Base-by-base conservation (phyloP, 1,140 invertebrate species). In the Drosophila sp. region DNA sequence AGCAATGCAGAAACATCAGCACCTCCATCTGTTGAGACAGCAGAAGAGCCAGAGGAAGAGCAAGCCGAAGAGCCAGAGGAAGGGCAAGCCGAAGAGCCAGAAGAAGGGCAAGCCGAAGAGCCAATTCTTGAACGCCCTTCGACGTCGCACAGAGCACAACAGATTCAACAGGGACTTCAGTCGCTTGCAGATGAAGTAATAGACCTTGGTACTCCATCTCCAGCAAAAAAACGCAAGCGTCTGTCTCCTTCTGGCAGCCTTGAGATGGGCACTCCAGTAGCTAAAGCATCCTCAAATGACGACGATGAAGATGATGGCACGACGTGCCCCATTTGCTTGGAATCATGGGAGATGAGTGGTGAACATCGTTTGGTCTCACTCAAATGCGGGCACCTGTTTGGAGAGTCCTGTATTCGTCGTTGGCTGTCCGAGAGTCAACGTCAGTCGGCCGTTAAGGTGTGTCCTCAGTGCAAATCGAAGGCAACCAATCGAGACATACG, bases 351-450 rank as follows among this genome's bases (percentile, higher is more conserved):
- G 1, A 97, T 95, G 83, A 95, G 94, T n/a, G 97, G 97, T 0
- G 94, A 94, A 1, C 98, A 98, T 92, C 93, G 97, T 48, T 92
- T 98, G 1, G 95, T 95, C 6, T 95, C 95, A 8, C 92, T 99
- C 8, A 95, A 95, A 78, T 99, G 98, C 93, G 98, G 98, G 0
- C 98, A 99, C 93, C 92, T 98, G 0, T 99, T 98, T 93, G 97
- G 97, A 0, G 92, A 95, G 6, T 94, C 93, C 46, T 99, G 98
- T 91, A 96, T 98, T 16, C 93, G 95, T 34, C 94, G 95, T 46
- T 98, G 97, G 97, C 89, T 99, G 0, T 91, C 80, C 7, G 90
- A 92, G 36, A 90, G 90, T 38, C 70, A 69, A 7, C 81, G 76
- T 2, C 92, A 92, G 51, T 90, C 92, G 0, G 92, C 92, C 5